These are phyloP conservation scores for Lacanobia wlatinum DNA, from an alignment of 2,888 invertebrate genomes.

Conservation along the genomic window DNA sequence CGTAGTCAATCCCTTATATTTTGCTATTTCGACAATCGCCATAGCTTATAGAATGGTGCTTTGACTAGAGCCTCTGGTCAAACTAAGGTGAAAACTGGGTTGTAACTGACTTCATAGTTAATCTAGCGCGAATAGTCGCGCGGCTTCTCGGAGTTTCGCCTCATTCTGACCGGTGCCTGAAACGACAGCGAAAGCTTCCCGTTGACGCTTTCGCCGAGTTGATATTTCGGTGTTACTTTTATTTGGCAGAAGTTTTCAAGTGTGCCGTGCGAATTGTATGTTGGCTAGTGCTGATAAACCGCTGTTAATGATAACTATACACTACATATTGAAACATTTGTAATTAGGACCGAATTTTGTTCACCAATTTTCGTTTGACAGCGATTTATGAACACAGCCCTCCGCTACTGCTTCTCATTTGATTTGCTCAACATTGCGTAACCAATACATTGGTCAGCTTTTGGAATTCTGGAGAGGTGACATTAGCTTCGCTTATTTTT, in stretches of 20 bases:
- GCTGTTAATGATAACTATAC: conserved; percentile 1
- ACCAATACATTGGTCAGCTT: conserved; percentile 25
- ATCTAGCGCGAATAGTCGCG: too few species aligned
- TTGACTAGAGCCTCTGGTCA: too few species aligned
- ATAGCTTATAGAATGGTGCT: too few species aligned
- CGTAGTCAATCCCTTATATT: too few species aligned
- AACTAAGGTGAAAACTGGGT: too few species aligned
- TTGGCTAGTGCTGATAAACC: conserved; percentile 23
- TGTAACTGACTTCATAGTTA: too few species aligned
- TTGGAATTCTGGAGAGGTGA: conserved; percentile 11
- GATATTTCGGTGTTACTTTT: background rate
- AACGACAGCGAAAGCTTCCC: background rate
- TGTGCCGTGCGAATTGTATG: conserved; percentile 21
- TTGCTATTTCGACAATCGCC: too few species aligned
- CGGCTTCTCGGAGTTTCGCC: too few species aligned
- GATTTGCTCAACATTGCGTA: conserved; percentile 24
- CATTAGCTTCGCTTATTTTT: conserved; percentile 44
- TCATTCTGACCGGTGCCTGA: too few species aligned
- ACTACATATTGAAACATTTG: too few species aligned
- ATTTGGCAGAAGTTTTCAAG: conserved; percentile 12
- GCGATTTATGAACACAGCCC: conserved; percentile 9
- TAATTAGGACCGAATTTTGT: too few species aligned
- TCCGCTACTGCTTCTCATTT: conserved; percentile 35
- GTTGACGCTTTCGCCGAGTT: too few species aligned
- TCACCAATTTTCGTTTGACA: background rate